These are phyloP conservation scores for Drosophila algonquin DNA, from an alignment of 2,888 invertebrate genomes.

Conservation along the genomic window DNA sequence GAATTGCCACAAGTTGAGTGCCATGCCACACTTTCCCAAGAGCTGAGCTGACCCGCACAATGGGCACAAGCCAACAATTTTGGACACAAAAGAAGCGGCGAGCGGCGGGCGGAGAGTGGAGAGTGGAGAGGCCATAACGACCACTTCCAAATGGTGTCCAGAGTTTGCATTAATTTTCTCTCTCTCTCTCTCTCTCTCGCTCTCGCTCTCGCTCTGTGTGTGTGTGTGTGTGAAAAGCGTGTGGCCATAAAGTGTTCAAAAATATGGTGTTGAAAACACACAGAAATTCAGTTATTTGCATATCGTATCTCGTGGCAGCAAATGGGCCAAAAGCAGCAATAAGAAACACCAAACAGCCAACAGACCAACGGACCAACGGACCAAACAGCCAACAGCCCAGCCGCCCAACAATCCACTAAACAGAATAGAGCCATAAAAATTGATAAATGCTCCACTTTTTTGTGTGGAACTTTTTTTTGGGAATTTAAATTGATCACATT, in stretches of 20 bases:
- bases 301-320: slow-evolving; percentile 58
- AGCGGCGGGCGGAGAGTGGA: neutral
- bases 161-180: slow-evolving; percentile 61
- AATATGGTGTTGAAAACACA: slow-evolving; percentile 73
- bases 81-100: slow-evolving; percentile 47
- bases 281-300: slow-evolving; percentile 66
- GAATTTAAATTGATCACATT: slow-evolving; percentile 42
- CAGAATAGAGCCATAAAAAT: slow-evolving; percentile 70
- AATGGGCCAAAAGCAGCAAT: neutral
- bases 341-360: slow-evolving; percentile 7
- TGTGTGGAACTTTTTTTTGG: slow-evolving; percentile 24
- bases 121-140: slow-evolving; percentile 28
- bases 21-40: slow-evolving; percentile 69
- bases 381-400: slow-evolving; percentile 27
- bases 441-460: slow-evolving; percentile 69
- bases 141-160: slow-evolving; percentile 61
- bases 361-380: neutral
- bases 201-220: no score
- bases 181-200: no score
- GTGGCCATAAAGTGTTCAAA: slow-evolving; percentile 62
- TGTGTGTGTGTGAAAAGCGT: slow-evolving; percentile 41
- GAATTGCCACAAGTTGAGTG: slow-evolving; percentile 46
- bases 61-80: slow-evolving; percentile 53
- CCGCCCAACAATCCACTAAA: slow-evolving; percentile 9
- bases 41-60: slow-evolving; percentile 65